phyloP scores from a whole-genome alignment of 1,140 invertebrate genomes.

The Adelges cooleyi region DNA sequence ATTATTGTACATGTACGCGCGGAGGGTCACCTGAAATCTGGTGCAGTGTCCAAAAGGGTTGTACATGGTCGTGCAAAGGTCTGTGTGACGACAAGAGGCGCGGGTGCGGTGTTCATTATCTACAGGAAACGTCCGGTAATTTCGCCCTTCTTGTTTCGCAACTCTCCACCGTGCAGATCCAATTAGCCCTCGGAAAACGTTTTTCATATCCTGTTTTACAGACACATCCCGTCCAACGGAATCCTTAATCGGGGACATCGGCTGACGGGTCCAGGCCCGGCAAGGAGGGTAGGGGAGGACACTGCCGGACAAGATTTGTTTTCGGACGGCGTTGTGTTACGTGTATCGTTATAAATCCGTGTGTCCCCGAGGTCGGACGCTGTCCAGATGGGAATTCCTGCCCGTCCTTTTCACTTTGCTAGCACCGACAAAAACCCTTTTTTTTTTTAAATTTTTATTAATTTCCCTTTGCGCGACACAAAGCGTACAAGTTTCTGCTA shows the following conservation, averaged over 20 bases:
- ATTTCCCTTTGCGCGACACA: too few relatives aligned
- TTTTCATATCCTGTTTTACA: slow-evolving; percentile 26
- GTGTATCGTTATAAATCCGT: slow-evolving; percentile 5
- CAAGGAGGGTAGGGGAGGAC: background rate
- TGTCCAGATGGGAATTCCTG: slow-evolving; percentile 11
- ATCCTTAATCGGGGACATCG: background rate
- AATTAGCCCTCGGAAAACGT: slow-evolving; percentile 22
- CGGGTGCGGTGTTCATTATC: slow-evolving; percentile 5
- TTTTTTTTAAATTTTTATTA: too few relatives aligned
- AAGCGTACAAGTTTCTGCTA: too few relatives aligned
- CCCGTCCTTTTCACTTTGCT: background rate
- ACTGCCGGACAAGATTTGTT: slow-evolving; percentile 23
- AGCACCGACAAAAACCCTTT: too few relatives aligned
- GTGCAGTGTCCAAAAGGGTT: slow-evolving; percentile 7
- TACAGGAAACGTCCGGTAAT: slow-evolving; percentile 27
- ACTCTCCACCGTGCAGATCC: slow-evolving; percentile 13
- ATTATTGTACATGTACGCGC: too few relatives aligned
- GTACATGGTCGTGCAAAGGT: background rate
- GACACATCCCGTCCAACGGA: background rate
- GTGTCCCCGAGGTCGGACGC: background rate
- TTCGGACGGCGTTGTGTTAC: slow-evolving; percentile 19
- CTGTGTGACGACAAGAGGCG: background rate
- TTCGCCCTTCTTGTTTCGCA: slow-evolving; percentile 19
- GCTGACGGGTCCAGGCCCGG: background rate
- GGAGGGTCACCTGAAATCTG: background rate